Conservation (phyloP, 2,888 invertebrate species). For the Clepsis dumicolana region DNA sequence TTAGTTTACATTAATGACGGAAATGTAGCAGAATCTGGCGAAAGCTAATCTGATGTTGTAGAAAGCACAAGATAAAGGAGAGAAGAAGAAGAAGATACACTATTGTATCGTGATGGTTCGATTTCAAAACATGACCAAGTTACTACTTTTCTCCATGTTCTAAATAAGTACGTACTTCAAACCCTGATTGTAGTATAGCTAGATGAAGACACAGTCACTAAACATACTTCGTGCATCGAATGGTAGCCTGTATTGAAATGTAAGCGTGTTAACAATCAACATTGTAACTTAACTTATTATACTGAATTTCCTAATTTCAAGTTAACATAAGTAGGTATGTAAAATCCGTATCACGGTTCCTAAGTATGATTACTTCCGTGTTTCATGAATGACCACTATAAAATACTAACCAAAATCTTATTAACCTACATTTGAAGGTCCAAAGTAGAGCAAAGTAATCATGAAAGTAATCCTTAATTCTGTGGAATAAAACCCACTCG, state of each 20-base stretch:
- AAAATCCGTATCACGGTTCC: background rate
- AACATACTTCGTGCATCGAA: no score
- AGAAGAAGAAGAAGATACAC: no score
- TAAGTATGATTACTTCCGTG: background rate
- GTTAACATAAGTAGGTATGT: background rate
- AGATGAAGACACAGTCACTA: no score
- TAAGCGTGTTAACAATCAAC: no score
- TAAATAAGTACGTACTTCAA: no score
- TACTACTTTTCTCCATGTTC: no score
- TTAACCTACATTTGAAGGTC: conserved; percentile 21
- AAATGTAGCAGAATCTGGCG: background rate
- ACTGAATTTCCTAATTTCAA: no score
- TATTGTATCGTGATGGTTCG: no score
- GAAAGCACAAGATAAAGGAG: background rate
- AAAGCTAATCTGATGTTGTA: background rate
- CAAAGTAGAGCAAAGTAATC: conserved; percentile 14
- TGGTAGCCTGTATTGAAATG: no score
- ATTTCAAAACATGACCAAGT: no score
- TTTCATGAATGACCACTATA: background rate
- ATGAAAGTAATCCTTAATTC: conserved; percentile 50
- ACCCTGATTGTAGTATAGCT: no score
- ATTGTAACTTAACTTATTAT: no score
- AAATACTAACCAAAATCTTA: conserved; percentile 10
- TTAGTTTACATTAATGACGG: background rate
- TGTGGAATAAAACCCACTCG: conserved; percentile 49